Percentiles rank a stretch among this genome's conserved stretches.
phyloP scores from a whole-genome alignment of 37 sponge, comb jelly and placozoan genomes.

The Halichondria panicea region DNA sequence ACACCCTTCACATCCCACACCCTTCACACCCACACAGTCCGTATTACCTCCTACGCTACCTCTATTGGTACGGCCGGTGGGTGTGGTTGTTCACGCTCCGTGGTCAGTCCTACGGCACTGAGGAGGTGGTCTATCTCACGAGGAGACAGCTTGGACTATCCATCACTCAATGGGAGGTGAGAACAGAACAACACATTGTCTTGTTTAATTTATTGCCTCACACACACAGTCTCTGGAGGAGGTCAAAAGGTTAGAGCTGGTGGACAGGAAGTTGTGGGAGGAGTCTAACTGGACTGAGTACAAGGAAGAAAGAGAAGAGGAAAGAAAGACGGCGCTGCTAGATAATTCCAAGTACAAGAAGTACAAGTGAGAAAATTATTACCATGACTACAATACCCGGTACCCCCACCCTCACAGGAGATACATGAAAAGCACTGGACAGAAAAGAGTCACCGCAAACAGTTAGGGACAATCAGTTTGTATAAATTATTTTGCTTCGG shows the following conservation, averaged over 20 bases:
- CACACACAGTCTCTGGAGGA: constrained; percentile 20
- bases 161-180: constrained; percentile 56
- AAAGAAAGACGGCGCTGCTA: constrained; percentile 49
- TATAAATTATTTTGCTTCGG: too few relatives aligned
- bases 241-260: constrained; percentile 15
- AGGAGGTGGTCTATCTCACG: constrained; percentile 60
- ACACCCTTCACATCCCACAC: not conserved
- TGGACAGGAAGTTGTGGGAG: constrained; percentile 48
- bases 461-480: too few relatives aligned
- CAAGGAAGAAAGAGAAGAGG: constrained; percentile 40
- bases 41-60: constrained; percentile 29
- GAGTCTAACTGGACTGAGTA: constrained; percentile 33
- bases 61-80: constrained; percentile 56
- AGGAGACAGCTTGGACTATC: constrained; percentile 40
- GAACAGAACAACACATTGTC: not conserved
- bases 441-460: too few relatives aligned
- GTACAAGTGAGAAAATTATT: constrained; percentile 69
- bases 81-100: constrained; percentile 49
- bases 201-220: not conserved
- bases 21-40: constrained; percentile 28
- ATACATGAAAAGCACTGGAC: too few relatives aligned
- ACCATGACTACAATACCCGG: too few relatives aligned
- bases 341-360: constrained; percentile 63
- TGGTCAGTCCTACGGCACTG: constrained; percentile 43
- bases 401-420: too few relatives aligned